Evolutionary conservation across 2,797 vertebrate genomes (phyloP).

Genomic region (Pogonophryne albipinna): DNA sequence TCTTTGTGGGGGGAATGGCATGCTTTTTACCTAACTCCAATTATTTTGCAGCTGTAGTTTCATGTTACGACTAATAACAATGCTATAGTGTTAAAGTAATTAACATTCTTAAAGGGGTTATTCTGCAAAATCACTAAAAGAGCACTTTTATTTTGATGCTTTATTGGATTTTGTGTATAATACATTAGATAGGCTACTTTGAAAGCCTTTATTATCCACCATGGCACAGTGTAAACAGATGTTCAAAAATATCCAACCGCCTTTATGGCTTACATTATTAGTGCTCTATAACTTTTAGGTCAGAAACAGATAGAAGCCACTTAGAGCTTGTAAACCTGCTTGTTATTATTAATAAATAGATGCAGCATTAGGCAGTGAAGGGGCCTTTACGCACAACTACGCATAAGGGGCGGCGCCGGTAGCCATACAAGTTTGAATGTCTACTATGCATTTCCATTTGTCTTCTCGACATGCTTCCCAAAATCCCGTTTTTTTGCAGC

Average conservation of each 20-base stretch:
- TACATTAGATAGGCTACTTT: background rate
- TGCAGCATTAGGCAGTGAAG: background rate
- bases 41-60: background rate
- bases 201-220: too few species aligned
- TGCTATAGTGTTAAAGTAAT: background rate
- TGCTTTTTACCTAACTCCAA: background rate
- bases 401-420: background rate
- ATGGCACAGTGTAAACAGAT: background rate
- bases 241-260: background rate
- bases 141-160: background rate
- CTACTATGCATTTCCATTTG: background rate
- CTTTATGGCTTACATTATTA: background rate
- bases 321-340: too few species aligned
- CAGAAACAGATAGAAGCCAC: too few species aligned
- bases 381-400: conserved; percentile 10
- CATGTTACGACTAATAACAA: background rate
- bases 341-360: background rate
- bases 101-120: background rate
- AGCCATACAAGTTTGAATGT: background rate
- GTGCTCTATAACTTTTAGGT: background rate
- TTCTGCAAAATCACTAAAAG: background rate
- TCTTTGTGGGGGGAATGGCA: too few species aligned
- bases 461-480: background rate
- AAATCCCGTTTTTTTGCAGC: background rate
- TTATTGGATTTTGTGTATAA: background rate